Conservation (phyloP, 2,888 invertebrate genomes). For the Amblyteles armatorius region DNA sequence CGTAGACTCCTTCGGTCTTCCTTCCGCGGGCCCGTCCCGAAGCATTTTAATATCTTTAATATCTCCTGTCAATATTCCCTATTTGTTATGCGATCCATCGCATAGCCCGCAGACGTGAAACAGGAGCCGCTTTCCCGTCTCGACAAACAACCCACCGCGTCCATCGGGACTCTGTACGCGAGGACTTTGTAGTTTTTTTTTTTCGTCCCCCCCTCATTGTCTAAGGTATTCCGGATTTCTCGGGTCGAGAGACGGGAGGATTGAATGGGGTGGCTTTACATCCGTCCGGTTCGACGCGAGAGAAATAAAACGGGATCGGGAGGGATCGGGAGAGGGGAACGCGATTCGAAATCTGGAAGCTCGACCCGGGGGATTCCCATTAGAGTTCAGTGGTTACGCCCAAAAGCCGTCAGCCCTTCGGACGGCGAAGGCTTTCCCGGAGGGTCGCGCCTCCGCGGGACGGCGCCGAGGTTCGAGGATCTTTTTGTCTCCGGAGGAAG, state of each 20-base stretch:
- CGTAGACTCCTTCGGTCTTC: background rate
- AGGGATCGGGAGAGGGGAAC: slow-evolving; percentile 10
- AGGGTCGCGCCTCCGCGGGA: slow-evolving; percentile 15
- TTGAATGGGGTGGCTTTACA: background rate
- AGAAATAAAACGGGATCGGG: slow-evolving; percentile 9
- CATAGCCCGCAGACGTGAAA: slow-evolving; percentile 75
- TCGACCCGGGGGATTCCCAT: slow-evolving; percentile 54
- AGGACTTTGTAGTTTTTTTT: background rate
- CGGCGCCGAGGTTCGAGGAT: slow-evolving; percentile 20
- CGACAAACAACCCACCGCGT: slow-evolving; percentile 10
- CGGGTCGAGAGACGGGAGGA: background rate
- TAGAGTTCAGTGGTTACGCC: slow-evolving; percentile 79
- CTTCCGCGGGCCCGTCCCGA: background rate
- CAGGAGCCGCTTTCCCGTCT: slow-evolving; percentile 69
- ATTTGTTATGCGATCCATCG: slow-evolving; percentile 80
- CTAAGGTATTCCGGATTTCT: background rate
- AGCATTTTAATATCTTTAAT: slow-evolving; percentile 80
- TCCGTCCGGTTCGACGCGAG: background rate
- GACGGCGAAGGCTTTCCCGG: slow-evolving; percentile 18
- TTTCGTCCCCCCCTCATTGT: background rate
- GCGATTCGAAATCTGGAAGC: slow-evolving; percentile 53
- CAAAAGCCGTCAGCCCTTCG: slow-evolving; percentile 77
- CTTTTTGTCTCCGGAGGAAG: slow-evolving; percentile 48
- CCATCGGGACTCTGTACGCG: slow-evolving; percentile 37
- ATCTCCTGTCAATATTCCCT: slow-evolving; percentile 78